Evolutionary conservation across 2,113 vertebrate genomes (phyloP).

Genomic region (Sarotherodon lohbergeri): DNA sequence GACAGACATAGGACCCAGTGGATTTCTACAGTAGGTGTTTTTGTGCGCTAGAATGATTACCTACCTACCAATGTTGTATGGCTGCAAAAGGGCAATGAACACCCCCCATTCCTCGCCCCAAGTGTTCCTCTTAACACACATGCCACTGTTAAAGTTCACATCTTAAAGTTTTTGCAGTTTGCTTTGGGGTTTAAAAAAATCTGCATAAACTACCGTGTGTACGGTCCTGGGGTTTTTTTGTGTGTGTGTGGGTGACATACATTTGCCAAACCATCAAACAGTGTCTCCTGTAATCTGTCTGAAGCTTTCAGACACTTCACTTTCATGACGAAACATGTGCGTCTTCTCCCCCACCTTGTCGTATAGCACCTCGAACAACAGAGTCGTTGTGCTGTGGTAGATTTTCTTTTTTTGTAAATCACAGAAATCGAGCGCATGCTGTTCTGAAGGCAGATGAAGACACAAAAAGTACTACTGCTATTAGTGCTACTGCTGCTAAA

Average conservation of each 20-base stretch:
- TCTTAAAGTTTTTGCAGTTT: not conserved
- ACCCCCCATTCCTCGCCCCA: not conserved
- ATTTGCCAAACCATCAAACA: slow-evolving; percentile 37
- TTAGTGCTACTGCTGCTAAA: not conserved
- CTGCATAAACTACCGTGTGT: not conserved
- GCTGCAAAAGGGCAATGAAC: not conserved
- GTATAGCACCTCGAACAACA: not conserved
- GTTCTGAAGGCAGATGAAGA: not conserved
- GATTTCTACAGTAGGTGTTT: not conserved
- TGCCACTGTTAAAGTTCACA: not conserved
- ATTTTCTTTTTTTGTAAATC: not conserved
- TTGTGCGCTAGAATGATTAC: not conserved
- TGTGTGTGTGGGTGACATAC: slow-evolving; percentile 9
- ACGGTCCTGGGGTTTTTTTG: not conserved
- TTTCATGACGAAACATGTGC: slow-evolving; percentile 17
- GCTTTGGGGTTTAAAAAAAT: not conserved
- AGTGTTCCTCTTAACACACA: not conserved
- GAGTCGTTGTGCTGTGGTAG: not conserved
- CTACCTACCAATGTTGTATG: not conserved
- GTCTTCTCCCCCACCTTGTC: not conserved
- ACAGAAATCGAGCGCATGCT: not conserved
- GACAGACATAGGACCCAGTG: not conserved
- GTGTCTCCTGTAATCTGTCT: not conserved
- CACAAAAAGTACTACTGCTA: not conserved
- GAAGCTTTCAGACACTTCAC: slow-evolving; percentile 4